Percentiles rank a stretch among this genome's conserved stretches.
Evolutionary conservation across 2,888 invertebrate species (phyloP).

Genomic region (Clanis bilineata): DNA sequence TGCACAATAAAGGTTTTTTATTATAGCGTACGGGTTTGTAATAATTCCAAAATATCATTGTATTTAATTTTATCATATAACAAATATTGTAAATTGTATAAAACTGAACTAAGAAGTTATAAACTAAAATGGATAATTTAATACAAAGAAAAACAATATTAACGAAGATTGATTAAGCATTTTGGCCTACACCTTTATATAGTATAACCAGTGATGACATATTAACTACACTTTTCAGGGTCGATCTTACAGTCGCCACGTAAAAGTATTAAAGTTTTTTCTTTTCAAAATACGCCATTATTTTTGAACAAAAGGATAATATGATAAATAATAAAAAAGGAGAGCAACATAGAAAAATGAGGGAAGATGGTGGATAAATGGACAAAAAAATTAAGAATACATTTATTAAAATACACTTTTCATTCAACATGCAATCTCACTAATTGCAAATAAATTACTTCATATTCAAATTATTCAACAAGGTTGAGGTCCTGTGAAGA

Average conservation of each 20-base stretch:
- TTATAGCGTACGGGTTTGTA: background rate
- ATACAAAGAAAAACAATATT: background rate
- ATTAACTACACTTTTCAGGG: background rate
- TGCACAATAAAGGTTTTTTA: background rate
- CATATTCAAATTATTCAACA: background rate
- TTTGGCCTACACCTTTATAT: slow-evolving; percentile 4
- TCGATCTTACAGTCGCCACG: background rate
- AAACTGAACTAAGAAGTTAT: background rate
- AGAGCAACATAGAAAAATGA: slow-evolving; percentile 8
- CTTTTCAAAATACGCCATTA: background rate
- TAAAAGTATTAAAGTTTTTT: background rate
- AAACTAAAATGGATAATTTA: background rate
- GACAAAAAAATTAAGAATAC: slow-evolving; percentile 46
- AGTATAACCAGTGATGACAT: background rate
- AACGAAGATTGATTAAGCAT: background rate
- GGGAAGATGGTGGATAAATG: slow-evolving; percentile 26
- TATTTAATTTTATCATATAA: background rate
- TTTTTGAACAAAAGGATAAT: background rate
- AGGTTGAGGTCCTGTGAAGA: background rate
- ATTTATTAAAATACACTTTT: slow-evolving; percentile 45
- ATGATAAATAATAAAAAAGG: background rate
- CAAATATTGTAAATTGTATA: background rate
- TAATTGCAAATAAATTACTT: slow-evolving; percentile 37
- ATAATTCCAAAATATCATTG: background rate
- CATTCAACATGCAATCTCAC: slow-evolving; percentile 48